These are phyloP conservation scores for Lutjanus campechanus DNA, from an alignment of 2,797 vertebrate species.

Conservation along the genomic window DNA sequence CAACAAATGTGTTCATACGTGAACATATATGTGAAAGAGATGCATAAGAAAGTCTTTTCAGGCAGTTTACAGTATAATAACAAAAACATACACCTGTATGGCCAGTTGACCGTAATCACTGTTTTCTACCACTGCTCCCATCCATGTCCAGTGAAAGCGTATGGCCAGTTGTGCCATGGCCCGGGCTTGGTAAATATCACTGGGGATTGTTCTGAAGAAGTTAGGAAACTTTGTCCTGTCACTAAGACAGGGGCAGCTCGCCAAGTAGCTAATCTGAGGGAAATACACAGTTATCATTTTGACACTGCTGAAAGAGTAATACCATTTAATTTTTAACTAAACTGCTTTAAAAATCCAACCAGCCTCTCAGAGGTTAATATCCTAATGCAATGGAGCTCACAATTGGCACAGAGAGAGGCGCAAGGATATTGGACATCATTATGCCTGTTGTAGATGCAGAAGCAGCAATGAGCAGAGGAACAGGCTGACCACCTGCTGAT, in stretches of 20 bases:
- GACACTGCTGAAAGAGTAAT: neutral
- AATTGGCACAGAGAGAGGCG: conserved; percentile 75
- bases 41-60: neutral
- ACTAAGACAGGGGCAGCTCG: conserved; percentile 76
- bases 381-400: conserved; percentile 57
- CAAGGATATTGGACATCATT: conserved; percentile 73
- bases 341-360: neutral
- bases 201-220: conserved; percentile 82
- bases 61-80: neutral
- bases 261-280: conserved; percentile 81
- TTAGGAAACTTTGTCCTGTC: conserved; percentile 64
- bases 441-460: conserved; percentile 74
- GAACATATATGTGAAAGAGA: neutral
- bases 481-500: conserved; percentile 44
- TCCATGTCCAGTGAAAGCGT: conserved; percentile 80
- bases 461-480: conserved; percentile 79
- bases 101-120: conserved; percentile 79
- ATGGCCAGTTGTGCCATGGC: conserved; percentile 80
- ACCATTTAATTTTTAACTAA: neutral
- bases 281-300: neutral
- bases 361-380: neutral
- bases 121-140: conserved; percentile 69
- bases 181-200: conserved; percentile 80
- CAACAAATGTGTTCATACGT: neutral
- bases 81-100: conserved; percentile 60